phyloP scores from a whole-genome alignment of 2,113 vertebrate species.

The Sminthopsis crassicaudata region DNA sequence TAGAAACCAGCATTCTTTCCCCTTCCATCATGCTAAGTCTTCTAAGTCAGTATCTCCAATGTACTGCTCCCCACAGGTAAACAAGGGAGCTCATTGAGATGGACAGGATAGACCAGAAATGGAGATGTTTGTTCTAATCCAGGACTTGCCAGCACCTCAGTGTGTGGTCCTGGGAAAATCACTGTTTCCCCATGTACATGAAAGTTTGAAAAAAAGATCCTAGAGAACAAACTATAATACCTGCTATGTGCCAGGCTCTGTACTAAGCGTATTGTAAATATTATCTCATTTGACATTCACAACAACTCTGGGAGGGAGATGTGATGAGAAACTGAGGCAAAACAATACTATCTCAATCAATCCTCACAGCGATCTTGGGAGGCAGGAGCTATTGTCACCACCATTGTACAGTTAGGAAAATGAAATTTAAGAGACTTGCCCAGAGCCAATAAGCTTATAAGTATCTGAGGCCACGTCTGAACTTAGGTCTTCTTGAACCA shows the following conservation, averaged over 20 bases:
- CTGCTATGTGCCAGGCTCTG: neutral
- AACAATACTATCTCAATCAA: neutral
- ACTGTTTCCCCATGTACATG: slow-evolving; percentile 26
- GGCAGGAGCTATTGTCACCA: neutral
- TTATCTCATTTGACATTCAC: too few species aligned
- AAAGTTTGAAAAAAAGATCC: neutral
- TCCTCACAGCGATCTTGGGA: neutral
- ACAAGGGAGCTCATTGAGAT: slow-evolving; percentile 31
- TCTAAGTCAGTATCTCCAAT: neutral
- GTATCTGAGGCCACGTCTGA: neutral
- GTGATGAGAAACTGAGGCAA: too few species aligned
- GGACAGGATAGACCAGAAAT: slow-evolving; percentile 12
- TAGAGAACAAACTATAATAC: neutral
- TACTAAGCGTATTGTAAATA: neutral
- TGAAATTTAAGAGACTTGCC: neutral
- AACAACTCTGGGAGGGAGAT: too few species aligned
- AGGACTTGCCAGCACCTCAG: neutral
- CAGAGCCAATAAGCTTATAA: neutral
- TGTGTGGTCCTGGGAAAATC: neutral
- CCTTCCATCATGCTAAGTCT: neutral
- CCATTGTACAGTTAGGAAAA: neutral
- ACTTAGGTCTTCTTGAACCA: neutral
- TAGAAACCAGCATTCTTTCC: neutral
- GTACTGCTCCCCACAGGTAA: slow-evolving; percentile 21
- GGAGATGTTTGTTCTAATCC: neutral